A percentile compares a stretch with the other conserved stretches of the same genome.
phyloP scores from a whole-genome alignment of 2,113 vertebrate species.

The Prietella phreatophila region DNA sequence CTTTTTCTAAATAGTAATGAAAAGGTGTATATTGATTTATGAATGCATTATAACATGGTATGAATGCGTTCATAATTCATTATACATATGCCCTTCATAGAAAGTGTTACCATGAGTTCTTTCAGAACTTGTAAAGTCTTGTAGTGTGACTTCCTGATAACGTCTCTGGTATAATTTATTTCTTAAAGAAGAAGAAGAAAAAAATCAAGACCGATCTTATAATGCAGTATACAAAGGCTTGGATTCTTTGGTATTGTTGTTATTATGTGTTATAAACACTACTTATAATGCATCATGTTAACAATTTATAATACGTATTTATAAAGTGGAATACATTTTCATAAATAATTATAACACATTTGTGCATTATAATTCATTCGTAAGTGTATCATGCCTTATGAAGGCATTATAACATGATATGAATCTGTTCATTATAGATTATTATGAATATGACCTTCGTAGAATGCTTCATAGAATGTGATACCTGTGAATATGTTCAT shows the following conservation, averaged over 20 bases:
- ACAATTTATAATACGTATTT: background rate
- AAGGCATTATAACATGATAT: background rate
- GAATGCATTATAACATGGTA: background rate
- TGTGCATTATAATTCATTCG: background rate
- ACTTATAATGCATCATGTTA: background rate
- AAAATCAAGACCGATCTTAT: no score
- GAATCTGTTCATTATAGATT: no score
- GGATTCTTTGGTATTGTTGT: background rate
- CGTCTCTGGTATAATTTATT: background rate
- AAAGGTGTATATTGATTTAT: background rate
- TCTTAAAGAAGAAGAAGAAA: background rate
- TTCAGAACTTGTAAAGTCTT: background rate
- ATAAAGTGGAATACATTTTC: background rate
- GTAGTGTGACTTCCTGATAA: background rate
- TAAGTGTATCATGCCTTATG: background rate
- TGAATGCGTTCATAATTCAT: background rate
- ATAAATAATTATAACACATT: background rate
- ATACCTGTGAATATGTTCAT: background rate
- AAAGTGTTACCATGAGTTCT: background rate
- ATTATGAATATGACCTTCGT: background rate
- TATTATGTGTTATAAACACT: background rate
- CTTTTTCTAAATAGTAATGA: background rate
- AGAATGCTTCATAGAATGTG: background rate
- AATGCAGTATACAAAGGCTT: background rate
- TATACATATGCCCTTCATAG: background rate